Evolutionary conservation across 1,140 invertebrate species (phyloP).

Genomic region (Musca domestica): DNA sequence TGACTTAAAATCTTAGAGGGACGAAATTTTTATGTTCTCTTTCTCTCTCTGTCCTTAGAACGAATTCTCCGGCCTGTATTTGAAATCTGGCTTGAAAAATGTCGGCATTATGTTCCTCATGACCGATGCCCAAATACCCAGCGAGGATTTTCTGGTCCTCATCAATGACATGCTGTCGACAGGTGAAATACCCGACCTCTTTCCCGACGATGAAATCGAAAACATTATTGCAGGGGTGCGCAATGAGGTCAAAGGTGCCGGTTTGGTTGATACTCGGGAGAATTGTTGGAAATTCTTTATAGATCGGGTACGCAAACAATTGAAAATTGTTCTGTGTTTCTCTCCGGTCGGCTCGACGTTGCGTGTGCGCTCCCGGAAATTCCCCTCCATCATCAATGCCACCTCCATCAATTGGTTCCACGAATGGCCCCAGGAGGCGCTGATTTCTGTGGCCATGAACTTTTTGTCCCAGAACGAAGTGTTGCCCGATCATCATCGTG

Average conservation of each 20-base stretch:
- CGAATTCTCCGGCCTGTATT: slow-evolving; percentile 82
- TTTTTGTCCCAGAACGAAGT: slow-evolving; percentile 82
- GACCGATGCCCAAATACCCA: slow-evolving; percentile 94
- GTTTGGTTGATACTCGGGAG: slow-evolving; percentile 84
- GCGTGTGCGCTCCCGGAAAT: slow-evolving; percentile 86
- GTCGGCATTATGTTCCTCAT: slow-evolving; percentile 92
- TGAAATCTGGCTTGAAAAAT: slow-evolving; percentile 91
- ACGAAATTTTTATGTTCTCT: background rate
- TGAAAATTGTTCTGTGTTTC: slow-evolving; percentile 92
- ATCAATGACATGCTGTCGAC: slow-evolving; percentile 95
- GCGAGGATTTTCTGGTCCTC: slow-evolving; percentile 91
- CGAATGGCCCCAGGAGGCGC: slow-evolving; percentile 90
- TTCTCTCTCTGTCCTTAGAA: slow-evolving; percentile 61
- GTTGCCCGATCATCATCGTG: slow-evolving; percentile 66
- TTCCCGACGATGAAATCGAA: slow-evolving; percentile 94
- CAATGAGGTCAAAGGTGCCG: slow-evolving; percentile 84
- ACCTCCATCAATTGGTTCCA: slow-evolving; percentile 98
- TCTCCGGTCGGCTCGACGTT: slow-evolving; percentile 91
- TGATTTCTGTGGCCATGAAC: slow-evolving; percentile 71
- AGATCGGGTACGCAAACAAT: slow-evolving; percentile 83
- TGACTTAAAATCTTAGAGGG: too few relatives aligned
- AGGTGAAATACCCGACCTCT: slow-evolving; percentile 93
- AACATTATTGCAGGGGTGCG: slow-evolving; percentile 87
- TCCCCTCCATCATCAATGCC: slow-evolving; percentile 92
- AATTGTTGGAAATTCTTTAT: slow-evolving; percentile 99